Evolutionary conservation across 2,797 vertebrate genomes (phyloP), one percentile per base, ranked within the genome.

Genomic region (Esox lucius): DNA sequence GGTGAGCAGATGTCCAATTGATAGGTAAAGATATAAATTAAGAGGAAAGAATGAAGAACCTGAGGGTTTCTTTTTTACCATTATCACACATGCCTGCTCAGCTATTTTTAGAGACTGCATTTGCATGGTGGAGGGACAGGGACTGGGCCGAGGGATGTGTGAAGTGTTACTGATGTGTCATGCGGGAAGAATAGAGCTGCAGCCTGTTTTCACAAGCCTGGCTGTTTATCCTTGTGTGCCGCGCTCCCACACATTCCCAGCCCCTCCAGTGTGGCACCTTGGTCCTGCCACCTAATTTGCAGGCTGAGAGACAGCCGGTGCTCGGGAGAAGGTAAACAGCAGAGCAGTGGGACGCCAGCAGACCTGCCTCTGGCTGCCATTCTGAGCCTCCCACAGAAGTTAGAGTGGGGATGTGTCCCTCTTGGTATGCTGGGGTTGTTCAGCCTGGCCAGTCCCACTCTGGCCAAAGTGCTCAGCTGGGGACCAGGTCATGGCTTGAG

Each of bases 231-330:
- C 83, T 81, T 61, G 74, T 87, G 79, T 71, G 74, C 75, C 12
- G 33, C 73, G 75, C 84, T 83, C 83, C 80, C 75, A 85, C 83
- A 83, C 83, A 81, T 86, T 81, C 76, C 79, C 81, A 61, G 76
- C 76, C 79, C 77, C 78, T 79, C 22, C 22, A 7, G 79, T 84
- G 84, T 75, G 84, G 81, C 77, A 81, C 78, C 80, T 82, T 84
- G 35, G 73, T 69, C 67, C 56, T 48, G 33, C 19, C 61, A 65
- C 64, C 86, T 91, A 85, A 91, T 92, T 91, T 89, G 81, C 86
- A 85, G 77, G 81, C 87, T 76, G 81, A 83, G 85, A 83, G 82
- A 87, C 81, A 87, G 87, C 89, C 91, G 86, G 86, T 86, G 88
- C 86, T 86, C 84, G 66, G 84, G 84, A 88, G 84, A 82, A 75